Base-by-base conservation (phyloP, 2,888 invertebrate species). In the Cabera pusaria region DNA sequence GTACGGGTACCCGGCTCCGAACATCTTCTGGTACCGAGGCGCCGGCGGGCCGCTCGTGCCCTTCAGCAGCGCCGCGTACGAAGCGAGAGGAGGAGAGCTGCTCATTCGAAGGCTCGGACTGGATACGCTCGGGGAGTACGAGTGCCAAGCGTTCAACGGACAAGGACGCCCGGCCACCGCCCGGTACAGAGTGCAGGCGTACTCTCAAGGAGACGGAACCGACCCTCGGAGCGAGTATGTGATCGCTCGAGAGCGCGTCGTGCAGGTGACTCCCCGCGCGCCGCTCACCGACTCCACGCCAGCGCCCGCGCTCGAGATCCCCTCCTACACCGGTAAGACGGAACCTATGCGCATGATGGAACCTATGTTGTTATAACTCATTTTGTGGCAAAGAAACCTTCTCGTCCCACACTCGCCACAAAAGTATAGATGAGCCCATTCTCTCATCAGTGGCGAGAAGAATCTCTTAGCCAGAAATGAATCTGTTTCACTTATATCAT, bases 71-170 rank as follows among this genome's bases (percentile, higher is more conserved):
- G 84, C 90, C 6, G 82, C 91, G 32, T 95, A 92, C 71, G 94
- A 96, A 68, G 93, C 94, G 47, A 90, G 93, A 43, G 96, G 94
- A 59, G 93, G 93, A 73, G 92, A 94, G 1, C 88, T 98, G 24
- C 90, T 93, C 42, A 95, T 98, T 62, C 90, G 93, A 32, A 85
- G 91, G 1, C 92, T 97, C 6, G 90, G 92, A 17, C 62, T 93
- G 8, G 91, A 92, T 3, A 94, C 94, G 60, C 90, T 96, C 32
- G 98, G 97, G 2, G 91, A 93, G 28, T 98, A 98, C 82, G 94
- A 94, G 3, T 98, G 98, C 68, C 94, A 95, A 64, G 97, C 96
- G 2, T 97, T 94, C 78, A 97, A 97, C 68, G 96, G 95, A 1
- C 71, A 92, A 4, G 94, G 93, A 5, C 92, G 92, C 53, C 93